A percentile compares a stretch with the other conserved stretches of the same genome.
These are phyloP conservation scores for Neelides sp. DNA, from an alignment of 1,140 invertebrate species.

Conservation along the genomic window DNA sequence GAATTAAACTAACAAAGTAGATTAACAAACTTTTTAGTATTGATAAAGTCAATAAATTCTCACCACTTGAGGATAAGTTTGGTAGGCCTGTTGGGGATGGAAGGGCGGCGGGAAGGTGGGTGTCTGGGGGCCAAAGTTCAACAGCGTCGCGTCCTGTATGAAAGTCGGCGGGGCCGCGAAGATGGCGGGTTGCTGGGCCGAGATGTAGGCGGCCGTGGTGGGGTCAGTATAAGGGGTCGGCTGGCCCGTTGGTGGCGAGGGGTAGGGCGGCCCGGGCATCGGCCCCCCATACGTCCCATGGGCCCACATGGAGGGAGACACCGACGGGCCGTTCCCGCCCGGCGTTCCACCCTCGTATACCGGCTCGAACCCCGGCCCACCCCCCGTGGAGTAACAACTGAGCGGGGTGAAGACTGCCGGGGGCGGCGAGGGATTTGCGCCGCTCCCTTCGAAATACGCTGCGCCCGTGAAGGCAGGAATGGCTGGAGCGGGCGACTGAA, in stretches of 20 bases:
- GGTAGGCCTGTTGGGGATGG: conserved; percentile 34
- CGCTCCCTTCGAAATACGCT: no score
- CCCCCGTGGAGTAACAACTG: neutral
- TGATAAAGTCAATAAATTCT: conserved; percentile 3
- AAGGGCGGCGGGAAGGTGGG: conserved; percentile 39
- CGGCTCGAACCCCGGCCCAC: neutral
- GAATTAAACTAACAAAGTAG: no score
- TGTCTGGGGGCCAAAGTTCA: conserved; percentile 37
- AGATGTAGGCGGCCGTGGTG: conserved; percentile 33
- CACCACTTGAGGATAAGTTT: conserved; percentile 31
- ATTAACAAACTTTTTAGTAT: no score
- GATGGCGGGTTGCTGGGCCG: conserved; percentile 34
- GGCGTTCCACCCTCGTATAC: no score
- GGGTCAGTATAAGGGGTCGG: conserved; percentile 35
- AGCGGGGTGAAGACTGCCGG: conserved; percentile 5
- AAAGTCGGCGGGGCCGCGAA: conserved; percentile 36
- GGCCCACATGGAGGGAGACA: conserved; percentile 27
- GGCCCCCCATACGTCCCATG: conserved; percentile 25
- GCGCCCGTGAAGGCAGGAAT: no score
- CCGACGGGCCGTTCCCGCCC: conserved; percentile 21
- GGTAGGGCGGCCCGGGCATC: conserved; percentile 25
- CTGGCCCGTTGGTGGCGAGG: conserved; percentile 29
- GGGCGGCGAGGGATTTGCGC: no score
- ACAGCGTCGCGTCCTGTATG: conserved; percentile 26
- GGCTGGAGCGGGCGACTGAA: no score